Percentiles rank a stretch among this genome's conserved stretches.
Conservation (phyloP, 2,113 vertebrate genomes). For the Dendropsophus ebraccatus region DNA sequence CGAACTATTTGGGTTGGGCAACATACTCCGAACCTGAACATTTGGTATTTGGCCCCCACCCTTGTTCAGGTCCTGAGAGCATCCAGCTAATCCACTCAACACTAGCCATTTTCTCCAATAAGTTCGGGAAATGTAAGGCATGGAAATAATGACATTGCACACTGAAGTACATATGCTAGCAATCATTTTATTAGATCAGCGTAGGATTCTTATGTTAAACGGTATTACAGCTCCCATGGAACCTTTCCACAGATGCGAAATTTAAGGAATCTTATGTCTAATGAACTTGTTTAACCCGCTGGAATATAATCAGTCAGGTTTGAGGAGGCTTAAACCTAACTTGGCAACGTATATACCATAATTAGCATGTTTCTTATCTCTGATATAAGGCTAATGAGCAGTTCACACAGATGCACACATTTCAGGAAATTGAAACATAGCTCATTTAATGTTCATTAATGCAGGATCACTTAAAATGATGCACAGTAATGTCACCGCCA, state of each 20-base stretch:
- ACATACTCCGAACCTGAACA: no score
- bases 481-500: not conserved
- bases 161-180: not conserved
- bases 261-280: not conserved
- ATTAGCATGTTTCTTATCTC: slow-evolving; percentile 46
- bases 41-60: no score
- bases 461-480: slow-evolving; percentile 1
- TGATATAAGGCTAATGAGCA: slow-evolving; percentile 44
- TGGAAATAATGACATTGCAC: not conserved
- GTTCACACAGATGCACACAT: slow-evolving; percentile 31
- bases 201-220: not conserved
- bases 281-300: slow-evolving; percentile 6
- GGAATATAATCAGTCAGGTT: slow-evolving; percentile 26
- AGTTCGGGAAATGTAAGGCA: no score
- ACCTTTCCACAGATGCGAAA: not conserved
- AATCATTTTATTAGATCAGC: not conserved
- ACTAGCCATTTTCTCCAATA: no score
- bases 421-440: slow-evolving; percentile 36
- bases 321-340: not conserved
- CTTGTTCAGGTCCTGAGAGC: no score
- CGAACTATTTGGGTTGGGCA: no score
- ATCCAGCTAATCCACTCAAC: no score
- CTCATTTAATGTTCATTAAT: slow-evolving; percentile 43
- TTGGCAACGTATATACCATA: slow-evolving; percentile 12
- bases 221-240: slow-evolving; percentile 15